Base-by-base conservation (phyloP, 2,888 invertebrate species). In the Apamea sordens region DNA sequence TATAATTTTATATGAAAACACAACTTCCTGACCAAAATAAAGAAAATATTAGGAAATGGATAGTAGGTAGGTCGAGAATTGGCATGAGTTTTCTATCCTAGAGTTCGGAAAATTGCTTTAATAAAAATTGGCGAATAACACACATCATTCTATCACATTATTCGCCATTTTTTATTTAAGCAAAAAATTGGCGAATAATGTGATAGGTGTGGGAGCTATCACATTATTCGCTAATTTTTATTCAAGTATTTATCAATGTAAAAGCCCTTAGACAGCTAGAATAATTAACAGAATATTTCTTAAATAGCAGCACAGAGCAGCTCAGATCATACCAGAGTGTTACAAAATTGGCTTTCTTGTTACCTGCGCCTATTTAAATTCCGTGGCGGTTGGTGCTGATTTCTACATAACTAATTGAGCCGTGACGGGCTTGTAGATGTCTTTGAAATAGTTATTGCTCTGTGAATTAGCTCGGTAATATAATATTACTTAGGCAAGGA, bases 361-460 rank as follows among this genome's bases (percentile, higher is more conserved):
- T 78, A 83, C 73, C 41, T 82, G 71, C 56, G 65, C 80, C 73
- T 84, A 91, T 90, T 90, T 87, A 87, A 88, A 91, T 91, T 91
- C 89, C 76, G 77, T 70, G 71, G 50, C 71, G 73, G 89, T 85
- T 82, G 77, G 86, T 86, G 79, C 85, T 85, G 91, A 90, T 91
- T 90, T 91, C 91, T 91, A 90, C 91, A 91, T 90, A 88, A 76
- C 80, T 88, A 89, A 89, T 90, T 88, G 88, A 84, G 67, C 80
- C 91, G 91, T 90, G 91, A 91, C 86, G 78, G 74, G 88, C 77
- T 79, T 89, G 47, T 85, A 77, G 83, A 89, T 88, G 84, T 67
- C 79, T 82, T 84, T 78, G 79, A 76, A 84, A 80, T 80, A 85
- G 73, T 85, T 86, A 86, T 79, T 78, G 76, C 76, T 50, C 67